A percentile compares a stretch with the other conserved stretches of the same genome.
These are phyloP conservation scores for Cheumatopsyche charites DNA, from an alignment of 1,140 invertebrate genomes.

Conservation along the genomic window DNA sequence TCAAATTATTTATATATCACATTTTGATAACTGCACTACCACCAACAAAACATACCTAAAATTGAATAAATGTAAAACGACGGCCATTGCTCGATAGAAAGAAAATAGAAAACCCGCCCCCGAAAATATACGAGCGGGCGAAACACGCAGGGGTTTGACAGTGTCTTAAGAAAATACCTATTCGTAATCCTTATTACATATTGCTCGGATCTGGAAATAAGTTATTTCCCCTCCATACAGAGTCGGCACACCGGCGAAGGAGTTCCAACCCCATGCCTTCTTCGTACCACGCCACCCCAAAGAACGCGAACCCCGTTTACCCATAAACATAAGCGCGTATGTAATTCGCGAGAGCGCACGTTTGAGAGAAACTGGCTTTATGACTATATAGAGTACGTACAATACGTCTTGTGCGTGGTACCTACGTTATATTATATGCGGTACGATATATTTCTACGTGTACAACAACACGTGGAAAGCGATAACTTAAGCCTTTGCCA, in stretches of 20 bases:
- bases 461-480: background rate
- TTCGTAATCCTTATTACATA: slow-evolving; percentile 43
- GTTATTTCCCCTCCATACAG: slow-evolving; percentile 18
- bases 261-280: slow-evolving; percentile 11
- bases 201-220: slow-evolving; percentile 41
- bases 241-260: slow-evolving; percentile 14
- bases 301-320: slow-evolving; percentile 8
- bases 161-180: slow-evolving; percentile 23
- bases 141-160: background rate
- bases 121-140: no score
- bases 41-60: no score
- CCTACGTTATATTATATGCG: no score
- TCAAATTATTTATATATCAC: no score
- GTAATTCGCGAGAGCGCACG: background rate
- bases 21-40: no score
- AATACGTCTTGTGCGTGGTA: no score
- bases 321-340: slow-evolving; percentile 17
- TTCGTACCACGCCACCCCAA: slow-evolving; percentile 1
- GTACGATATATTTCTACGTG: background rate
- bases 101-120: no score
- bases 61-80: no score
- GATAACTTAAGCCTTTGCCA: slow-evolving; percentile 21
- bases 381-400: background rate
- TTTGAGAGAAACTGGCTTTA: slow-evolving; percentile 13
- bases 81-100: no score